phyloP scores from a whole-genome alignment of 2,888 invertebrate species.

The Polyommatus icarus region DNA sequence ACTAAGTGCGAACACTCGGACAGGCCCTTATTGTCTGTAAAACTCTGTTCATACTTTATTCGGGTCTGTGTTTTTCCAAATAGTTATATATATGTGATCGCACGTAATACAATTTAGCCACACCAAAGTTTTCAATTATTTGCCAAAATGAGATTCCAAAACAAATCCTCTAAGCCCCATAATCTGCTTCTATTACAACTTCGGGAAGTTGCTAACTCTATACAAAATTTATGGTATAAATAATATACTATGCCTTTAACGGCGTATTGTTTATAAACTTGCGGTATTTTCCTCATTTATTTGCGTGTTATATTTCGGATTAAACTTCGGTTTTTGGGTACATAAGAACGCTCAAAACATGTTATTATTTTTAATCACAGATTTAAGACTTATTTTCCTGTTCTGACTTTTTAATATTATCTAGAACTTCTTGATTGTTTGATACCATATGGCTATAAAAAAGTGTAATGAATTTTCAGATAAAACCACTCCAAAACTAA shows the following conservation, averaged over 20 bases:
- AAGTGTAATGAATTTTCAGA: no score
- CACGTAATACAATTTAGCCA: background rate
- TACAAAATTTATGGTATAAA: conserved; percentile 24
- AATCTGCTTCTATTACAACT: conserved; percentile 18
- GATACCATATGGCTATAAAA: no score
- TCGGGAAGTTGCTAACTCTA: background rate
- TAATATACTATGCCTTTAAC: conserved; percentile 21
- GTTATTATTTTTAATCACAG: no score
- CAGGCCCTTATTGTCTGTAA: no score
- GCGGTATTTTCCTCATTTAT: background rate
- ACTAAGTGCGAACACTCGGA: no score
- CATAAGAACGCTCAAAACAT: no score
- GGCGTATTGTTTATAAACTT: background rate
- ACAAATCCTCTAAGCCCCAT: conserved; percentile 12
- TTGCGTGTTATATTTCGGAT: background rate
- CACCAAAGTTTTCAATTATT: conserved; percentile 13
- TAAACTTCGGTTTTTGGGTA: no score
- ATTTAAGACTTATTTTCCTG: no score
- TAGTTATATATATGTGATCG: background rate
- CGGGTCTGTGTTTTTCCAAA: background rate
- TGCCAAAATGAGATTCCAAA: conserved; percentile 12
- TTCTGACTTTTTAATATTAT: no score
- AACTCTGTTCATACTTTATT: no score
- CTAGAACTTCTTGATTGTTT: no score
- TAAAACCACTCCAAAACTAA: background rate